Evolutionary conservation across 1,140 invertebrate species (phyloP), one percentile per base, ranked within the genome.

Genomic region (Vollenhovia emeryi): DNA sequence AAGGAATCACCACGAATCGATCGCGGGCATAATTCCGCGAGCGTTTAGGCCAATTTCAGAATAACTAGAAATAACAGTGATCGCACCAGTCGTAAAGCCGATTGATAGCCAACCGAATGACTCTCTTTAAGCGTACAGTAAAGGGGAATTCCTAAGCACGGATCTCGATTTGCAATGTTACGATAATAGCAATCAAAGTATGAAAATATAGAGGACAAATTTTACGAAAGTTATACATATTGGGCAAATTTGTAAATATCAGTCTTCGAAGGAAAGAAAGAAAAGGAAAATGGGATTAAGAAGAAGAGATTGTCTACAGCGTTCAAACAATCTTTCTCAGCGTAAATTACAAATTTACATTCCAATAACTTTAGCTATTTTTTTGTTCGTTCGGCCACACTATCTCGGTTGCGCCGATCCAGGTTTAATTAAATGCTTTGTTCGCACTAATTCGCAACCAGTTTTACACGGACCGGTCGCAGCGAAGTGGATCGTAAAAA

Each of bases 401-500:
- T 62, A 33, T 60, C 15, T 66, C n/a, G n/a, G 30, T 40, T 66
- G n/a, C 33, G 60, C 36, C 62, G 59, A 84, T 69, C 62, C 40
- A 52, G 59, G 66, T 43, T 83, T 87, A 88, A 88, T 88, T 88
- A 87, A 80, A 62, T 64, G 64, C 86, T 87, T 86, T 87, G 85
- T 87, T 69, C 69, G 60, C 48, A 73, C 85, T 87, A 87, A 87
- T 86, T 87, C 86, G 85, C 86, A 87, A 87, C 59, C 85, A 87
- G 69, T 87, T 87, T 87, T 66, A 60, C 57, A 86, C 86, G 75
- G 85, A 83, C 76, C 85, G 66, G 73, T 79, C 59, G 86, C 36
- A 59, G 59, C 50, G 18, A 50, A 11, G 18, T n/a, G 40, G 36
- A 85, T 57, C 75, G 85, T 68, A 87, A 87, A 86, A 86, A 87